Conservation (phyloP, 2,113 vertebrate genomes). For the Muscicapa adusta region DNA sequence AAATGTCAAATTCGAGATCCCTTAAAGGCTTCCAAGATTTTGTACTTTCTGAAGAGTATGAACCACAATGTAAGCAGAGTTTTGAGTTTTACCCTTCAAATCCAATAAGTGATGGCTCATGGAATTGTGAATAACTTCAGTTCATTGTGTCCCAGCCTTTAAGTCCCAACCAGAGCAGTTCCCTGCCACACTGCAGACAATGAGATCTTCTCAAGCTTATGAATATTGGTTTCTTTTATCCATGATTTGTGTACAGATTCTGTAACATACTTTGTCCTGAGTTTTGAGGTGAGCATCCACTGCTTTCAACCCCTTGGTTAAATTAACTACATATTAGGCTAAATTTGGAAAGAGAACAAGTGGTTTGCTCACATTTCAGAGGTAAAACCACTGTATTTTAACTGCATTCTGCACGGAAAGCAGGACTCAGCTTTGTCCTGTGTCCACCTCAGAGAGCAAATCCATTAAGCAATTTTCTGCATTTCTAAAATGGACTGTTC, state of each 20-base stretch:
- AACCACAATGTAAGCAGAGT: background rate
- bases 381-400: background rate
- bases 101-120: background rate
- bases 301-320: background rate
- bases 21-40: background rate
- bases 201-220: background rate
- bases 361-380: background rate
- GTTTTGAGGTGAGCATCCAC: background rate
- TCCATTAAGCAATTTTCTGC: conserved; percentile 52
- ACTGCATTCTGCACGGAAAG: background rate
- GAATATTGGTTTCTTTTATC: background rate
- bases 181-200: background rate
- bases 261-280: background rate
- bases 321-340: background rate
- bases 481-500: conserved; percentile 40
- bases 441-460: conserved; percentile 39
- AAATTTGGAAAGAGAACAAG: background rate
- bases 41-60: background rate
- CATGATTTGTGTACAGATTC: background rate
- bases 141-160: background rate
- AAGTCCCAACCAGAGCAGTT: background rate
- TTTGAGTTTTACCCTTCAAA: background rate
- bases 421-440: background rate
- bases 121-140: background rate
- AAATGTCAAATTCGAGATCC: background rate